These are phyloP conservation scores for Poeciliopsis occidentalis DNA, from an alignment of 2,113 vertebrate genomes.

Conservation along the genomic window DNA sequence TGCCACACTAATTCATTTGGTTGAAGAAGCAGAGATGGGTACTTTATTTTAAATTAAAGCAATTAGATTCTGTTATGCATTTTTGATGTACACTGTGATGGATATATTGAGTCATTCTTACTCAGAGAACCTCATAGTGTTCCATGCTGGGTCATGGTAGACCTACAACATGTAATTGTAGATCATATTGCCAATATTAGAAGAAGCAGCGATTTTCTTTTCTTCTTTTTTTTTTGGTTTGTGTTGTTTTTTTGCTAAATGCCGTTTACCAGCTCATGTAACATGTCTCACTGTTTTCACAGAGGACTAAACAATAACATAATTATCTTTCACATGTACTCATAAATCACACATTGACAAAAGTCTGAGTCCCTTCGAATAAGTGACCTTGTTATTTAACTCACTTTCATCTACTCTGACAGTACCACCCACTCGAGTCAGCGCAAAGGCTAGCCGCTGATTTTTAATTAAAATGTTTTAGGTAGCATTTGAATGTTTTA, in stretches of 20 bases:
- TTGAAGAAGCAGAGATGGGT: no score
- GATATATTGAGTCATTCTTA: no score
- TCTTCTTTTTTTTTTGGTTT: no score
- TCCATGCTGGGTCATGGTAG: not conserved
- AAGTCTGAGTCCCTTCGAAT: conserved; percentile 17
- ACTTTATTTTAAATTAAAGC: no score
- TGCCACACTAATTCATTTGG: no score
- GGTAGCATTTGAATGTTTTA: conserved; percentile 27
- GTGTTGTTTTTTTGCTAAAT: not conserved
- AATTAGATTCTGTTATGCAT: no score
- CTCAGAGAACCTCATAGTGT: no score
- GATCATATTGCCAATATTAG: conserved; percentile 20
- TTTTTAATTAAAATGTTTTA: conserved; percentile 41
- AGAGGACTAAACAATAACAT: conserved; percentile 36
- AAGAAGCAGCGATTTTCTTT: conserved; percentile 11
- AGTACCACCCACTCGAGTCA: conserved; percentile 6
- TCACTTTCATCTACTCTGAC: conserved; percentile 14
- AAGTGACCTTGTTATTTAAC: conserved; percentile 19
- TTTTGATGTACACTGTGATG: no score
- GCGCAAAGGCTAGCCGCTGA: conserved; percentile 23
- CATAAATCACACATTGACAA: conserved; percentile 21
- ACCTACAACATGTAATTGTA: conserved; percentile 35
- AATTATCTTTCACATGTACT: conserved; percentile 34
- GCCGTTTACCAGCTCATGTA: conserved; percentile 14
- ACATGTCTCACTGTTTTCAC: conserved; percentile 39